These are phyloP conservation scores for Dryas iulia DNA, from an alignment of 1,140 invertebrate genomes.

Conservation along the genomic window DNA sequence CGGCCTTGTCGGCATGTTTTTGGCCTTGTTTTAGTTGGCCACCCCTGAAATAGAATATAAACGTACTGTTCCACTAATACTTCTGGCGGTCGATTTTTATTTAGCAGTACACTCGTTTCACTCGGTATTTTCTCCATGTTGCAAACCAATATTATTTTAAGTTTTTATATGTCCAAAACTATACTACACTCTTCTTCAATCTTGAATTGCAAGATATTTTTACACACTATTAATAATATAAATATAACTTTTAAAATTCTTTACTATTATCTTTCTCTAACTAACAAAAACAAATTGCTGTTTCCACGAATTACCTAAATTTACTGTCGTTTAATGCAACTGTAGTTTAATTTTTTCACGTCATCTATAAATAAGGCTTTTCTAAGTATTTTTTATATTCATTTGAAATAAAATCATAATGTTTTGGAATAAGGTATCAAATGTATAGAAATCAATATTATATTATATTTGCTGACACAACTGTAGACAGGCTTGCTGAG, in stretches of 20 bases:
- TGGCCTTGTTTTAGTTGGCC: no score
- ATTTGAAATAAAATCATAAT: neutral
- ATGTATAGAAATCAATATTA: neutral
- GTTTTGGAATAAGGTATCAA: neutral
- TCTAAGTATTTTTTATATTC: neutral
- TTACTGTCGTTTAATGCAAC: neutral
- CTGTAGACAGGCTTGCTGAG: constrained; percentile 10
- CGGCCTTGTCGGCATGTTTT: no score
- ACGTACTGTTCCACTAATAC: constrained; percentile 5
- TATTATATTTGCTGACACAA: neutral
- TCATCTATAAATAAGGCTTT: neutral
- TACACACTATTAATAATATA: no score
- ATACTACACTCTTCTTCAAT: no score
- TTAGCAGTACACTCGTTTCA: constrained; percentile 3
- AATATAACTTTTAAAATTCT: no score
- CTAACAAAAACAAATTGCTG: neutral
- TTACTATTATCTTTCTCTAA: no score
- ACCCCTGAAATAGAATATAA: no score
- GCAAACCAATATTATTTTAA: neutral
- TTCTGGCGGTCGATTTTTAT: constrained; percentile 1
- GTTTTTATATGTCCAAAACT: no score
- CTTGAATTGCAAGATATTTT: no score
- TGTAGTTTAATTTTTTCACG: neutral
- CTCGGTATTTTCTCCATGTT: constrained; percentile 10
- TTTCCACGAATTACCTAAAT: neutral